Evolutionary conservation across 2,888 invertebrate species (phyloP).

Genomic region (Cecidostiba fungosa): DNA sequence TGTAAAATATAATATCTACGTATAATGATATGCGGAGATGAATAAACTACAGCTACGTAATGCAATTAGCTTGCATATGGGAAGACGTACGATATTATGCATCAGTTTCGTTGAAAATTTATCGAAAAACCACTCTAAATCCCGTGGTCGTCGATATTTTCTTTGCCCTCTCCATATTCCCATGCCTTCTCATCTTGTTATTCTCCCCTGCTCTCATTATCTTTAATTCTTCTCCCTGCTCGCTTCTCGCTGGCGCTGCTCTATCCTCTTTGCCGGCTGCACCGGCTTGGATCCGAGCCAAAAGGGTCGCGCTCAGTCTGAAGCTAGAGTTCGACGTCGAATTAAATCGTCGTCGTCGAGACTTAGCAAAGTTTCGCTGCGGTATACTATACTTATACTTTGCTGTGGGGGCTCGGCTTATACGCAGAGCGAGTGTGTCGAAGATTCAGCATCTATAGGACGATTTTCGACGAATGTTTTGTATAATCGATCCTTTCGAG

Average conservation of each 20-base stretch:
- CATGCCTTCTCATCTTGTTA: slow-evolving; percentile 50
- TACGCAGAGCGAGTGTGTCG: not conserved
- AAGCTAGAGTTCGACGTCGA: slow-evolving; percentile 59
- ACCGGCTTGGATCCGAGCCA: slow-evolving; percentile 51
- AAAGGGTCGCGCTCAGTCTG: slow-evolving; percentile 43
- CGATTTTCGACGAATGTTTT: slow-evolving; percentile 59
- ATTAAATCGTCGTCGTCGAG: slow-evolving; percentile 56
- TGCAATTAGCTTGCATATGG: too few species aligned
- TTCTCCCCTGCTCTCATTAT: slow-evolving; percentile 56
- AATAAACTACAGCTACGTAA: not conserved
- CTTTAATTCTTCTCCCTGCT: slow-evolving; percentile 53
- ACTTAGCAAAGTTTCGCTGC: slow-evolving; percentile 50
- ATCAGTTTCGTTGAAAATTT: not conserved
- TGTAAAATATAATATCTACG: not conserved
- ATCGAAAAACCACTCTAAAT: slow-evolving; percentile 10
- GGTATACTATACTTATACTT: slow-evolving; percentile 22
- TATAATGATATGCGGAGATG: not conserved
- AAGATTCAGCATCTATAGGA: slow-evolving; percentile 22
- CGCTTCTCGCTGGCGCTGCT: slow-evolving; percentile 17
- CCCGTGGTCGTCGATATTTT: not conserved
- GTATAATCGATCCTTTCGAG: slow-evolving; percentile 59
- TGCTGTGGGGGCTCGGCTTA: not conserved
- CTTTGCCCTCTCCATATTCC: slow-evolving; percentile 1
- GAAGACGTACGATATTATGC: too few species aligned
- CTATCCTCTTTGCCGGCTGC: slow-evolving; percentile 20